phyloP scores from a whole-genome alignment of 2,888 invertebrate species.

The Kuschelorhynchus macadamiae region DNA sequence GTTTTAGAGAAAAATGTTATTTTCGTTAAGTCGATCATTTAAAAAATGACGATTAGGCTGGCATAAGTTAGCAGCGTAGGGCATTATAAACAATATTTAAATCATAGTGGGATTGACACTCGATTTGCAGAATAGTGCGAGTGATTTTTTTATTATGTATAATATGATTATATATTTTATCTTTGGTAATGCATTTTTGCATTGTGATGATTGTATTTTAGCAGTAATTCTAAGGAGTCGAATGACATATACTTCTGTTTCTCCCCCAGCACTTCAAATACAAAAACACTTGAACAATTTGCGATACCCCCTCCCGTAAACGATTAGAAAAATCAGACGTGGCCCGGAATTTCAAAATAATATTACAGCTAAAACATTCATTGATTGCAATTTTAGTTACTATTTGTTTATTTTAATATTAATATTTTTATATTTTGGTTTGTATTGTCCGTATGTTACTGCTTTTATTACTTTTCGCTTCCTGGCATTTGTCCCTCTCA shows the following conservation, averaged over 20 bases:
- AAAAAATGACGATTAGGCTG: not conserved
- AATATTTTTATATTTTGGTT: constrained; percentile 52
- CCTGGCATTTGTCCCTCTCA: constrained; percentile 60
- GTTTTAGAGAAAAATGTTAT: not conserved
- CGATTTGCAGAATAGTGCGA: constrained; percentile 43
- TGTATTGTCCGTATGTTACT: constrained; percentile 57
- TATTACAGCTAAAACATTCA: constrained; percentile 67
- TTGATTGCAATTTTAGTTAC: constrained; percentile 63
- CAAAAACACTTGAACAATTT: constrained; percentile 41
- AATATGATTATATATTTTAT: constrained; percentile 82
- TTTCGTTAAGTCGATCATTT: not conserved
- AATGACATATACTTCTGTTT: constrained; percentile 68
- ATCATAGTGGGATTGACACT: constrained; percentile 36
- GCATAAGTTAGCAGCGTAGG: constrained; percentile 22
- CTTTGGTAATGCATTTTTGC: constrained; percentile 84
- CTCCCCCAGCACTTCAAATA: constrained; percentile 53
- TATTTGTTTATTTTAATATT: constrained; percentile 48
- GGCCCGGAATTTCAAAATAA: constrained; percentile 50
- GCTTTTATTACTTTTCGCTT: constrained; percentile 60
- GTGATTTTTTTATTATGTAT: constrained; percentile 65
- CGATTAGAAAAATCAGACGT: constrained; percentile 28
- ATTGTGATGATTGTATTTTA: constrained; percentile 75
- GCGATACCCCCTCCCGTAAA: constrained; percentile 38
- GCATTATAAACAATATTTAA: constrained; percentile 25
- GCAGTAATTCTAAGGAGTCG: constrained; percentile 70